These are phyloP conservation scores for Varroa destructor DNA, from an alignment of 1,140 invertebrate species.

Conservation along the genomic window DNA sequence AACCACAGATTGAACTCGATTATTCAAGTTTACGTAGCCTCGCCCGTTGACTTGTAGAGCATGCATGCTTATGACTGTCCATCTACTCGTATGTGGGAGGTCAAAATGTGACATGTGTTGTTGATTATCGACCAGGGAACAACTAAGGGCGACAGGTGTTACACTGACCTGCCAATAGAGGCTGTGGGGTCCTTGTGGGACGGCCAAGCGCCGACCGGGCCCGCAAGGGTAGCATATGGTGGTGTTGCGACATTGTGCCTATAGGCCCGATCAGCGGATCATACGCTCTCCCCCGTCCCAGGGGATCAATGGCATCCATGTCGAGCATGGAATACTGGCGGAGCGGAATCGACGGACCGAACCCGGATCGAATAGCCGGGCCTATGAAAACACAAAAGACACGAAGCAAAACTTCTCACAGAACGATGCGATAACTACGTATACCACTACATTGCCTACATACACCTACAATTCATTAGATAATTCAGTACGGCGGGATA, in stretches of 20 bases:
- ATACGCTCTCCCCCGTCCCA: slow-evolving; percentile 14
- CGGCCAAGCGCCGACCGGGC: slow-evolving; percentile 24
- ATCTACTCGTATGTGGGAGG: too few relatives aligned
- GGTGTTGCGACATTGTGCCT: background rate
- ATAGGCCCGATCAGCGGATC: slow-evolving; percentile 20
- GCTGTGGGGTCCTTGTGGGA: background rate
- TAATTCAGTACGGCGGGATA: too few relatives aligned
- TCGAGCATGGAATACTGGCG: slow-evolving; percentile 16
- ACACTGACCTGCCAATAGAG: slow-evolving; percentile 18
- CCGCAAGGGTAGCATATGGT: slow-evolving; percentile 6
- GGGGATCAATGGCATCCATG: slow-evolving; percentile 6
- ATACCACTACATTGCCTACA: too few relatives aligned
- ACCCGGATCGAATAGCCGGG: slow-evolving; percentile 12
- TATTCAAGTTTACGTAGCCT: too few relatives aligned
- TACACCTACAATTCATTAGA: too few relatives aligned
- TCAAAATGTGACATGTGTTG: too few relatives aligned
- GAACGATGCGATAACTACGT: too few relatives aligned
- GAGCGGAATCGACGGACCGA: slow-evolving; percentile 23
- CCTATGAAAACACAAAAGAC: background rate
- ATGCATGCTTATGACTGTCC: too few relatives aligned
- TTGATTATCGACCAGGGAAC: too few relatives aligned
- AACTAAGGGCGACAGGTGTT: background rate
- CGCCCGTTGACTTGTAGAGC: too few relatives aligned
- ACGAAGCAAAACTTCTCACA: too few relatives aligned
- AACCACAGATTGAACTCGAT: too few relatives aligned